Evolutionary conservation across 2,797 vertebrate genomes (phyloP).

Genomic region (Ctenochaetus hawaiiensis): DNA sequence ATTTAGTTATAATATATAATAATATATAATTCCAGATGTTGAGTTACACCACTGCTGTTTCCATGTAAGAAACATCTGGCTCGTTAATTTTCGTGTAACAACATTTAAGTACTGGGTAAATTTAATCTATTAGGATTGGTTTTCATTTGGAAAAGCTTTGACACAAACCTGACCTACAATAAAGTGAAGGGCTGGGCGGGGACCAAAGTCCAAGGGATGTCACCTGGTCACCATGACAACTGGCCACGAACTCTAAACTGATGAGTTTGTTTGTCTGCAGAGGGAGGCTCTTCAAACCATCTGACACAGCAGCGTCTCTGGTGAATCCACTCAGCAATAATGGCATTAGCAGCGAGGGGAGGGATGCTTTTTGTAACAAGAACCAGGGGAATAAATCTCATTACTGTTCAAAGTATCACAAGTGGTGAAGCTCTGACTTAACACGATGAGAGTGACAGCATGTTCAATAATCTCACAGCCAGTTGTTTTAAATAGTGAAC

Average conservation of each 20-base stretch:
- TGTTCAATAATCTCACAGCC: neutral
- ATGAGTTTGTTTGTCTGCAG: constrained; percentile 45
- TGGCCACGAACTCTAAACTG: constrained; percentile 22
- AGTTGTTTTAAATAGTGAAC: neutral
- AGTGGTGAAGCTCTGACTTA: constrained; percentile 1
- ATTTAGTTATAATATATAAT: neutral
- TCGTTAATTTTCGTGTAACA: neutral
- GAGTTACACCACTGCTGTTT: neutral
- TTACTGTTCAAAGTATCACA: constrained; percentile 36
- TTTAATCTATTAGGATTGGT: neutral
- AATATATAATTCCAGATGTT: neutral
- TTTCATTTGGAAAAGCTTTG: neutral
- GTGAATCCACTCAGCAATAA: constrained; percentile 73
- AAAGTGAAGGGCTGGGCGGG: constrained; percentile 9
- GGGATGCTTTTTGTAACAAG: constrained; percentile 61
- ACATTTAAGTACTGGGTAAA: neutral
- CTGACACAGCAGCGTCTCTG: constrained; percentile 65
- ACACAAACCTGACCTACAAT: constrained; percentile 18
- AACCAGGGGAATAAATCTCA: constrained; percentile 73
- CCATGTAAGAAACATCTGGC: neutral
- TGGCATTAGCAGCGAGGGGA: constrained; percentile 7
- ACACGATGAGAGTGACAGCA: neutral
- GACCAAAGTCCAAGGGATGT: neutral
- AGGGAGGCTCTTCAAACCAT: constrained; percentile 23
- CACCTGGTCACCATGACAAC: constrained; percentile 48